Evolutionary conservation across 2,113 vertebrate species (phyloP).

Genomic region (Hyla sarda): DNA sequence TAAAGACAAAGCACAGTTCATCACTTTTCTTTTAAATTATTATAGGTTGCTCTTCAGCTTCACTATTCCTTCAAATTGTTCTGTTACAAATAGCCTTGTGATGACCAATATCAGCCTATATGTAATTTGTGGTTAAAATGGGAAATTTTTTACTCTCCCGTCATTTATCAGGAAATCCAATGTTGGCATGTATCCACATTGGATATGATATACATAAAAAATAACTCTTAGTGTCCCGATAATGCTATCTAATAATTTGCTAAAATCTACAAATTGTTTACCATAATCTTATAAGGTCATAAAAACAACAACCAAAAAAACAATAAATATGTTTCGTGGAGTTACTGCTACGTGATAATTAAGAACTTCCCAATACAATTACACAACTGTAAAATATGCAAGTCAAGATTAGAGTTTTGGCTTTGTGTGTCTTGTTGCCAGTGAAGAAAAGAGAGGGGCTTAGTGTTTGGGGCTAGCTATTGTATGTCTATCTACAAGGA

Average conservation of each 20-base stretch:
- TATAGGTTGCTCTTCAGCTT: too few species aligned
- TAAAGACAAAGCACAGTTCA: too few species aligned
- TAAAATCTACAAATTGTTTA: neutral
- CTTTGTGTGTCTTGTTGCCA: conserved; percentile 13
- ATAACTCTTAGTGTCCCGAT: neutral
- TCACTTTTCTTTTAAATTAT: too few species aligned
- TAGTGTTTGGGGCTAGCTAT: conserved; percentile 39
- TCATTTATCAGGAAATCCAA: neutral
- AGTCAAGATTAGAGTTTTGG: conserved; percentile 23
- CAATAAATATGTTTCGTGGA: neutral
- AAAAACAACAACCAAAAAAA: neutral
- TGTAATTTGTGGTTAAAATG: neutral
- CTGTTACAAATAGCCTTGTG: neutral
- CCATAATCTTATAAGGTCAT: neutral
- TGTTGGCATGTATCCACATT: neutral
- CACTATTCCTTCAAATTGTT: too few species aligned
- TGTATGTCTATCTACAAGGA: conserved; percentile 55
- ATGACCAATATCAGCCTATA: neutral
- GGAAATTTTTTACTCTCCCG: neutral
- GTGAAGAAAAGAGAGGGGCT: conserved; percentile 23
- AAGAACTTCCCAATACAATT: neutral
- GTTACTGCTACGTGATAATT: neutral
- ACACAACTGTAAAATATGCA: conserved; percentile 45
- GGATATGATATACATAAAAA: neutral
- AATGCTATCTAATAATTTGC: neutral